These are phyloP conservation scores for Aromia moschata DNA, from an alignment of 2,888 invertebrate species.

Conservation along the genomic window DNA sequence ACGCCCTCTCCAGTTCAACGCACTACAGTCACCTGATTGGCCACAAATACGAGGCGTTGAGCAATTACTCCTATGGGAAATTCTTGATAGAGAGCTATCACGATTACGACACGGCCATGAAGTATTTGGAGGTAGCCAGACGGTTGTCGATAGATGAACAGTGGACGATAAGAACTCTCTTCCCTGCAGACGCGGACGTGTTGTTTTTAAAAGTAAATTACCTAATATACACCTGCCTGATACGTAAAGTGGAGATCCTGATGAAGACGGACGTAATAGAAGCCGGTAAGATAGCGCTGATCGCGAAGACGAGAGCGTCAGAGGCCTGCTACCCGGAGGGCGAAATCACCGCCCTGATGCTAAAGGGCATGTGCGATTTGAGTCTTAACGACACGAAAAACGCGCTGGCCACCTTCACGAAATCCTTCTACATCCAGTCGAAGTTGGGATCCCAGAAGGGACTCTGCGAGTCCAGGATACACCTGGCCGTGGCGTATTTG, in stretches of 20 bases:
- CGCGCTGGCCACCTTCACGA: conserved; percentile 65
- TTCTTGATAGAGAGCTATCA: conserved; percentile 67
- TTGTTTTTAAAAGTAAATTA: conserved; percentile 64
- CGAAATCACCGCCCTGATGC: conserved; percentile 65
- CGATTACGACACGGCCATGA: conserved; percentile 49
- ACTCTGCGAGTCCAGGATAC: conserved; percentile 66
- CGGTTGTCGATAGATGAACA: conserved; percentile 55
- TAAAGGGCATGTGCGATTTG: conserved; percentile 67
- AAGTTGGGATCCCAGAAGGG: conserved; percentile 61
- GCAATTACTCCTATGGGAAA: conserved; percentile 66
- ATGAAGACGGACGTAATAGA: conserved; percentile 61
- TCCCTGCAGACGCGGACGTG: conserved; percentile 52
- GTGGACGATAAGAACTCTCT: conserved; percentile 55
- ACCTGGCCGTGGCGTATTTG: conserved; percentile 67
- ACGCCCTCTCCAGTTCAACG: conserved; percentile 63
- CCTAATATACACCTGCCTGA: conserved; percentile 61
- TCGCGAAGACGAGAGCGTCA: conserved; percentile 66
- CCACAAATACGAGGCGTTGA: conserved; percentile 64
- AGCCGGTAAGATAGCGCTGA: conserved; percentile 63
- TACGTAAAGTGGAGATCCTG: conserved; percentile 60
- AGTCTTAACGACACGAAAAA: conserved; percentile 63
- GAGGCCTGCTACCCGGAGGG: conserved; percentile 65
- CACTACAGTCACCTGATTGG: too few relatives aligned
- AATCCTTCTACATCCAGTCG: conserved; percentile 63
- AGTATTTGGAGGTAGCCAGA: conserved; percentile 47